These are phyloP conservation scores for Macropis europaea DNA, from an alignment of 2,888 invertebrate genomes.

Conservation along the genomic window DNA sequence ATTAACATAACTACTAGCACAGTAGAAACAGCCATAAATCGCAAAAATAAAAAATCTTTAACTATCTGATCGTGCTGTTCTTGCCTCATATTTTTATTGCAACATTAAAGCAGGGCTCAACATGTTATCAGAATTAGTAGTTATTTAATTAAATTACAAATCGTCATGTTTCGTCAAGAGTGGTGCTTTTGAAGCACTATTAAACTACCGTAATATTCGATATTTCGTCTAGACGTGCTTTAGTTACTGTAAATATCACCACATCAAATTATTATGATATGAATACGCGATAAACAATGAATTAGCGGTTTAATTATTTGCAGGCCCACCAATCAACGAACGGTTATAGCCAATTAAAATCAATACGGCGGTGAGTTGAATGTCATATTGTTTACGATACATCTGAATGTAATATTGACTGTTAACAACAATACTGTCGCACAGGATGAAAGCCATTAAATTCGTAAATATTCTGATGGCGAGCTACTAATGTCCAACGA, in stretches of 20 bases:
- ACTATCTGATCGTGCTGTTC: no score
- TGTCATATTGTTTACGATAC: conserved; percentile 1
- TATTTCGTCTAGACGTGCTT: conserved; percentile 12
- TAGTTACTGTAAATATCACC: conserved; percentile 25
- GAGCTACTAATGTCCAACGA: no score
- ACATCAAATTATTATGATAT: conserved; percentile 6
- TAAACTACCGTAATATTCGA: neutral
- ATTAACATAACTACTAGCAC: no score
- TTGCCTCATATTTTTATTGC: no score
- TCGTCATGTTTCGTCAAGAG: no score
- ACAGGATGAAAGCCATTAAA: no score
- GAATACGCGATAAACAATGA: conserved; percentile 39
- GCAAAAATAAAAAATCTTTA: no score
- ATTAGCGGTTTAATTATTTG: conserved; percentile 35
- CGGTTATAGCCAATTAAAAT: conserved; percentile 17
- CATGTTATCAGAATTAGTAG: no score
- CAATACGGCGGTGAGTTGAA: conserved; percentile 13
- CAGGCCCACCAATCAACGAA: conserved; percentile 39
- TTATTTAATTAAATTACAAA: no score
- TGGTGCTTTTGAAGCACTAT: neutral
- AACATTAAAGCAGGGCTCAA: no score
- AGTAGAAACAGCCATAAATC: no score
- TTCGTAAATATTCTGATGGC: no score
- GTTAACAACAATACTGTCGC: neutral
- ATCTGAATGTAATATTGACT: neutral